Percentiles rank a stretch among this genome's conserved stretches.
phyloP scores from a whole-genome alignment of 2,797 vertebrate species.

The Peromyscus eremicus region DNA sequence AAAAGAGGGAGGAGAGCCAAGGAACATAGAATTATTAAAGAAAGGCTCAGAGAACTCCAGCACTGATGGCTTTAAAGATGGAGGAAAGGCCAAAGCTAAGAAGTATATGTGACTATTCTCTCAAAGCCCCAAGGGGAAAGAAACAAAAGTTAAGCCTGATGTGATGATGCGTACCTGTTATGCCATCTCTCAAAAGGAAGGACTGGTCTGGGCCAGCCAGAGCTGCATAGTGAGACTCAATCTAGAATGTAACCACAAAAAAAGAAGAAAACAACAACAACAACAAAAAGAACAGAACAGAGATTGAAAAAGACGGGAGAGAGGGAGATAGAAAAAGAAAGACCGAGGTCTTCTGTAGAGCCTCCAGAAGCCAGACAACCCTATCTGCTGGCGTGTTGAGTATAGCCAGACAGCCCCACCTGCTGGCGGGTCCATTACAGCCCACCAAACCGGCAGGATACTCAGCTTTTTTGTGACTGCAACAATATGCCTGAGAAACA shows the following conservation, averaged over 20 bases:
- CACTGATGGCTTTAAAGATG: not conserved
- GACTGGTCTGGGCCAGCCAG: too few species aligned
- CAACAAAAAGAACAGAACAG: not conserved
- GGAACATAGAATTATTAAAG: too few species aligned
- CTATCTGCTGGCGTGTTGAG: not conserved
- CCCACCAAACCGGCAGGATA: not conserved
- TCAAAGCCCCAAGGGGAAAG: not conserved
- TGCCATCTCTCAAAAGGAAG: not conserved
- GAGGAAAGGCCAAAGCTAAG: not conserved
- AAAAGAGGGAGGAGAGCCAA: not conserved
- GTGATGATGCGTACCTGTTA: not conserved
- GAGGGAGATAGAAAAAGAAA: not conserved
- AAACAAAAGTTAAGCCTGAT: not conserved
- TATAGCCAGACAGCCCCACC: not conserved
- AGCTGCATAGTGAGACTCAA: not conserved
- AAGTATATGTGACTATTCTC: not conserved
- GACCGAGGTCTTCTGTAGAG: not conserved
- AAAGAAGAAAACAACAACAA: not conserved
- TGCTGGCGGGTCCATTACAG: not conserved
- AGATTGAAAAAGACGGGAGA: too few species aligned
- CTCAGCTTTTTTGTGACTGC: not conserved
- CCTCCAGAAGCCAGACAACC: too few species aligned
- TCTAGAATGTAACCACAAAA: not conserved
- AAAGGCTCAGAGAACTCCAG: not conserved
- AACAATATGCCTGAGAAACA: not conserved